Conservation (phyloP, 2,888 invertebrate species). For the Meiosimyza platycephala region DNA sequence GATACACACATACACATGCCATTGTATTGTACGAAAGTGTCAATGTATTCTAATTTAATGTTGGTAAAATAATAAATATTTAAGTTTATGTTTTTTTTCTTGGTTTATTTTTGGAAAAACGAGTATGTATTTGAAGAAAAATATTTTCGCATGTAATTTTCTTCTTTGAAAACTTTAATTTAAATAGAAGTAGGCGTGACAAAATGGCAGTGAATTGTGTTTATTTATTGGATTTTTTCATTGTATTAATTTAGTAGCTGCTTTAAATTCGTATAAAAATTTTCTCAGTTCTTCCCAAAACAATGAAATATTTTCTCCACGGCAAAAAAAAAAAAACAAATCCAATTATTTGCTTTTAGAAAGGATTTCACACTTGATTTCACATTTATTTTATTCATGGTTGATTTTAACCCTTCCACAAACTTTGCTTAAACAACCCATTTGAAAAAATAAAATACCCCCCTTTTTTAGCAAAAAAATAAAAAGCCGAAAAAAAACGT, state of each 20-base stretch:
- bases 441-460: not conserved
- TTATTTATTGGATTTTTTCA: too few species aligned
- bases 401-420: too few species aligned
- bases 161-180: too few species aligned
- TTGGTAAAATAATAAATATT: constrained; percentile 19
- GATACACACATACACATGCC: constrained; percentile 16
- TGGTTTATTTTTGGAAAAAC: not conserved
- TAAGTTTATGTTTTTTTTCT: constrained; percentile 8
- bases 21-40: not conserved
- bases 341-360: not conserved
- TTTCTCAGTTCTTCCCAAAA: too few species aligned
- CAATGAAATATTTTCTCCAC: not conserved
- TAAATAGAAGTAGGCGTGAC: too few species aligned
- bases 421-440: too few species aligned
- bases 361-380: constrained; percentile 26
- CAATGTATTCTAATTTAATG: constrained; percentile 31
- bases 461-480: not conserved
- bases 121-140: too few species aligned
- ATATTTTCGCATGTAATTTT: too few species aligned
- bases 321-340: not conserved
- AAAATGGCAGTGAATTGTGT: too few species aligned
- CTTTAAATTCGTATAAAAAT: too few species aligned
- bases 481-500: not conserved
- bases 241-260: too few species aligned
- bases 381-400: not conserved